Conservation (phyloP, 2,888 invertebrate genomes). For the Antheraea yamamai region DNA sequence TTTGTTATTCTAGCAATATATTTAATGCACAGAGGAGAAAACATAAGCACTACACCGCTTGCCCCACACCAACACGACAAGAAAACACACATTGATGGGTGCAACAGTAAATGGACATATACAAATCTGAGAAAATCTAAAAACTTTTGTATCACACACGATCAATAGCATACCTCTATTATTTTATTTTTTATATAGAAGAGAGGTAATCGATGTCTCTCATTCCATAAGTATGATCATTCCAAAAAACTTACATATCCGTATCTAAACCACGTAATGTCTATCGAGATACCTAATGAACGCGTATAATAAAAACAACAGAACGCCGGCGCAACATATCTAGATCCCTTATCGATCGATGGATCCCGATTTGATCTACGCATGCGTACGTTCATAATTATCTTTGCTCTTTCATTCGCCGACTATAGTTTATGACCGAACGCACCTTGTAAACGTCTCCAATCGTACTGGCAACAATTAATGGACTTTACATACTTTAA, state of each 20-base stretch:
- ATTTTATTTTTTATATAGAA: too few species aligned
- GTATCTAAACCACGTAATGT: conserved; percentile 13
- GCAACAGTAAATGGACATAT: too few species aligned
- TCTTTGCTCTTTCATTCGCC: conserved; percentile 77
- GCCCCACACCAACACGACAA: too few species aligned
- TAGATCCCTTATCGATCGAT: conserved; percentile 76
- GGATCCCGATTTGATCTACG: conserved; percentile 79
- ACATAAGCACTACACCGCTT: too few species aligned
- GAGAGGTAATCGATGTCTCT: too few species aligned
- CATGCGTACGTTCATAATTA: conserved; percentile 78
- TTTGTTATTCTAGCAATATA: too few species aligned
- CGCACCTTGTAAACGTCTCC: conserved; percentile 71
- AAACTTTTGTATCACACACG: too few species aligned
- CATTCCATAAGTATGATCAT: background rate
- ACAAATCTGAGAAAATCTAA: too few species aligned
- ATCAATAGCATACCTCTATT: too few species aligned
- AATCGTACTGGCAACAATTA: conserved; percentile 76
- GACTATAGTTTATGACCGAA: conserved; percentile 71
- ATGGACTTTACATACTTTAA: conserved; percentile 65
- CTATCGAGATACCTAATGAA: conserved; percentile 23
- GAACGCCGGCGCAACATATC: conserved; percentile 35
- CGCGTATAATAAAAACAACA: conserved; percentile 23
- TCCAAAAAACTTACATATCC: background rate
- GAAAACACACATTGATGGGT: too few species aligned
- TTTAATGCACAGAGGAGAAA: too few species aligned